Base-by-base conservation (phyloP, 53 echinoderm and acorn worm species). In the Pentamera pediparva region DNA sequence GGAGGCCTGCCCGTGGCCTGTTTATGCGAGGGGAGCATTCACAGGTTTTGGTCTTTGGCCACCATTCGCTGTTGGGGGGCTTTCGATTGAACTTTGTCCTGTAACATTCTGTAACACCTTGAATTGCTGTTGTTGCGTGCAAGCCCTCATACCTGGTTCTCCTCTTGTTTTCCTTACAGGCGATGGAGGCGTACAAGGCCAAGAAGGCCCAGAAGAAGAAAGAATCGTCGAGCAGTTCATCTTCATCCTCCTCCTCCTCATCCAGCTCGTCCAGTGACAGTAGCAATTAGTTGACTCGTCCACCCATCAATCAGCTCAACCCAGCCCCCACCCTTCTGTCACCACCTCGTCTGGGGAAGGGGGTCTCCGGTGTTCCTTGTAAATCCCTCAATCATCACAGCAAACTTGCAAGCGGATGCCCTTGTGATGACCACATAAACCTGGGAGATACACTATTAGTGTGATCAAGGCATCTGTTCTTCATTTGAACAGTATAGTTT, bases 151-250 rank as follows among this genome's bases (percentile, higher is more conserved):
- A 5, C 65, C n/a, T n/a, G n/a, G n/a, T 56, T 59, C 18, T 59
- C 13, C 18, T 76, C 21, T 29, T 72, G 59, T 12, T 58, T 43
- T 41, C 22, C 67, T 59, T 37, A 17, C 75, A 96, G 91, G 79
- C 69, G 33, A 84, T 96, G 90, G 91, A 82, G 18, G 88, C 82
- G 41, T 90, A 90, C 87, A 94, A 94, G 72, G 79, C 86, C 20
- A 89, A 89, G 76, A 38, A 25, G 28, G 76, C 59, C 37, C 11
- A 7, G 36, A 92, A 87, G 82, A 83, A 79, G 57, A 81, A 65
- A 17, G 38, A 78, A 9, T 84, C 81, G 7, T 84, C 84, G 37
- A 84, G 81, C 38, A 72, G 73, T 92, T 87, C 62, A 83, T 81
- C 34, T 82, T 86, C 86, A 4, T 80, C 80, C 11, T 86, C 92